phyloP scores from a whole-genome alignment of 1,140 invertebrate genomes.

The Dendroctonus valens region DNA sequence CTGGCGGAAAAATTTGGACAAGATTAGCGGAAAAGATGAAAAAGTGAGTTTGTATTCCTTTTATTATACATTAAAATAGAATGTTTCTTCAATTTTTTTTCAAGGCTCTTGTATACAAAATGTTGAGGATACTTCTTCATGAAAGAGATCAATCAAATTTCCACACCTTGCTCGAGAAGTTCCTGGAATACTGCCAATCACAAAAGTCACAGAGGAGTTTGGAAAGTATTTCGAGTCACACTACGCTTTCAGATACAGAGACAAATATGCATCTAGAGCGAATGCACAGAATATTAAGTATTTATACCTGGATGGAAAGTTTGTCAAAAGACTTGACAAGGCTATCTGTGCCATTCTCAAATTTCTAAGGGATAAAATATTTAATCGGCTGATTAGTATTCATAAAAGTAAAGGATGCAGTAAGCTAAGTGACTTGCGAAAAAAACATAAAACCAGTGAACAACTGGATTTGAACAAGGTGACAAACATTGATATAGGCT shows the following conservation, averaged over 20 bases:
- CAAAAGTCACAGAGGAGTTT: not conserved
- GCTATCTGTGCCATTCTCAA: not conserved
- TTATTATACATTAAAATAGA: too few relatives aligned
- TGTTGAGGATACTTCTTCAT: too few relatives aligned
- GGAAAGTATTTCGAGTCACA: not conserved
- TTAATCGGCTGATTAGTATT: not conserved
- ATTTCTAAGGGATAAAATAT: not conserved
- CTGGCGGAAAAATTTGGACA: too few relatives aligned
- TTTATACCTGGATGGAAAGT: not conserved
- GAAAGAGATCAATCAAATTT: too few relatives aligned
- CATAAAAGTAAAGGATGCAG: not conserved
- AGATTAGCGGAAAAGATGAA: too few relatives aligned
- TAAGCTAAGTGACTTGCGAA: not conserved
- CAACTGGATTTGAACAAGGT: not conserved
- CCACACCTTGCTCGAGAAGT: not conserved
- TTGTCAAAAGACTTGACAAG: not conserved
- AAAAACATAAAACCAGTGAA: not conserved
- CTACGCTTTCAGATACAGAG: not conserved
- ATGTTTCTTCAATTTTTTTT: not conserved
- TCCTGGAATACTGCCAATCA: not conserved
- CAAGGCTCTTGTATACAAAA: not conserved
- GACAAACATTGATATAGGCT: not conserved
- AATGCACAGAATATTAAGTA: not conserved
- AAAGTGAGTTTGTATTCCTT: too few relatives aligned
- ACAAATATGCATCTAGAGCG: constrained; percentile 3